Conservation (phyloP, 1,140 invertebrate species). For the roundworm (Caenorhabditis elegans) region DNA sequence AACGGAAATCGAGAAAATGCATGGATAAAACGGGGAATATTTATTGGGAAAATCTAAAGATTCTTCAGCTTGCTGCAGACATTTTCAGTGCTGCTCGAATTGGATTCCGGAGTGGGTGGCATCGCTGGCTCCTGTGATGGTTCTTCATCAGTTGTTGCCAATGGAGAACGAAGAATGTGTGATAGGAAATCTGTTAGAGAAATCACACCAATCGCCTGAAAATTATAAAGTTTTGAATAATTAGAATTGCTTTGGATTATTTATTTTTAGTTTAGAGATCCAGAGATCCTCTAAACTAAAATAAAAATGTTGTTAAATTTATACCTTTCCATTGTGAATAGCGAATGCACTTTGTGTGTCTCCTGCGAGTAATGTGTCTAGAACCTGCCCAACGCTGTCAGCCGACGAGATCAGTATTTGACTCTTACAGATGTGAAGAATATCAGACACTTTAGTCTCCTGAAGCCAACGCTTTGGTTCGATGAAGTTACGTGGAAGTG, state of each 20-base stretch:
- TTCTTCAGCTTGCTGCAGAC: neutral
- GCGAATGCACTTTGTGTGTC: constrained; percentile 9
- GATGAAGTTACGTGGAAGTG: neutral
- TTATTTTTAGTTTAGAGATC: too few relatives aligned
- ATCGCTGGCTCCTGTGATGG: neutral
- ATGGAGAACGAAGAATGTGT: neutral
- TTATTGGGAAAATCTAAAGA: neutral
- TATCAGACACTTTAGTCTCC: neutral
- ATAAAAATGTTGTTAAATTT: too few relatives aligned
- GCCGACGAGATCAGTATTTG: neutral
- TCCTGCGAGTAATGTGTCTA: neutral
- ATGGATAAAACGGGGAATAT: neutral
- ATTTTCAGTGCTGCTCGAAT: neutral
- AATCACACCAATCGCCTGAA: constrained; percentile 12
- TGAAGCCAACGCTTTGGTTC: neutral
- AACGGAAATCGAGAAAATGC: neutral
- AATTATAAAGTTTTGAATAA: too few relatives aligned
- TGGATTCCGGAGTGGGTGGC: constrained; percentile 1
- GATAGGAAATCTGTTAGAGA: constrained; percentile 5
- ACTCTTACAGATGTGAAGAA: neutral
- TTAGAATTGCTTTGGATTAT: too few relatives aligned
- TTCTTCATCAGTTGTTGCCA: constrained; percentile 3
- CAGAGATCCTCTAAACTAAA: too few relatives aligned
- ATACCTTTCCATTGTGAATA: constrained; percentile 10
- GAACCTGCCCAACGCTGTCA: constrained; percentile 3